A percentile compares a stretch with the other conserved stretches of the same genome.
phyloP scores from a whole-genome alignment of 2,113 vertebrate genomes.

The Noctilio leporinus region DNA sequence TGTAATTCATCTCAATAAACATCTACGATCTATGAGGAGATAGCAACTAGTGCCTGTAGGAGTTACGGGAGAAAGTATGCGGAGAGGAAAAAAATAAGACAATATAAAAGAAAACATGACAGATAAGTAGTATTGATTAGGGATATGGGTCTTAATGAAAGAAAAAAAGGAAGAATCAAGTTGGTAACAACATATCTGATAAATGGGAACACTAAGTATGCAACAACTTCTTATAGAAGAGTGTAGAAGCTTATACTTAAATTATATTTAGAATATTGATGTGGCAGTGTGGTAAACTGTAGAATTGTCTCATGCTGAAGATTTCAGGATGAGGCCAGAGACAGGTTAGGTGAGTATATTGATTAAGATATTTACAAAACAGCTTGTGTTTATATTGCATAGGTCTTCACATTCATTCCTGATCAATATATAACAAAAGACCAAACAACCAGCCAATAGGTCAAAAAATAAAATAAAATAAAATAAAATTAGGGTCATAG shows the following conservation, averaged over 20 bases:
- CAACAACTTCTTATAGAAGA: not conserved
- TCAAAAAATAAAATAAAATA: not conserved
- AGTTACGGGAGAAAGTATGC: not conserved
- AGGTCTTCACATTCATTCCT: not conserved
- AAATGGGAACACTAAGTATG: not conserved
- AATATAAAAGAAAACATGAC: not conserved
- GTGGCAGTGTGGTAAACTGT: not conserved
- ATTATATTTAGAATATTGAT: not conserved
- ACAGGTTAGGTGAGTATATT: not conserved
- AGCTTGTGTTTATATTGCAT: not conserved
- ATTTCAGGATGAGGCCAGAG: not conserved
- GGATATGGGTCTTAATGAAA: not conserved
- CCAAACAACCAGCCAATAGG: not conserved
- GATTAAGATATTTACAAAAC: not conserved
- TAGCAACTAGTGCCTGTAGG: not conserved
- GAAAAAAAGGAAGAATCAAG: not conserved
- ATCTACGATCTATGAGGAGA: not conserved
- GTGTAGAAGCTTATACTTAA: not conserved
- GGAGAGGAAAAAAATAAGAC: not conserved
- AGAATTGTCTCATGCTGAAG: not conserved
- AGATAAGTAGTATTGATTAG: not conserved
- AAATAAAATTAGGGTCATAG: not conserved
- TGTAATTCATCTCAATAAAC: not conserved
- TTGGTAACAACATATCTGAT: not conserved
- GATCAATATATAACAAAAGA: not conserved